These are phyloP conservation scores for Cyphomyrus plagiostoma DNA, from an alignment of 2,113 vertebrate genomes.

Conservation along the genomic window DNA sequence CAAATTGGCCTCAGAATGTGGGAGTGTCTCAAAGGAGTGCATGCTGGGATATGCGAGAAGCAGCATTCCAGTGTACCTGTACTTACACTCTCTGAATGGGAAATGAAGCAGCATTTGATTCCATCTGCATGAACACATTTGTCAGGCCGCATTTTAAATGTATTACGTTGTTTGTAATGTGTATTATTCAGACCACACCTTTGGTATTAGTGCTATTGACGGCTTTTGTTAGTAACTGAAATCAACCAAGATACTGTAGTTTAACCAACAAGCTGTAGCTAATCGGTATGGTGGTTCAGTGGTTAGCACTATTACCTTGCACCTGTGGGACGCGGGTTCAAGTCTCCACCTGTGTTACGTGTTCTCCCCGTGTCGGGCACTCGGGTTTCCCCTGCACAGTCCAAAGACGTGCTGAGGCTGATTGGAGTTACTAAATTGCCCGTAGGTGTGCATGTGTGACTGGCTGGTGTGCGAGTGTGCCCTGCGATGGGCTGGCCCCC, in stretches of 20 bases:
- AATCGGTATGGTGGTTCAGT: too few relatives aligned
- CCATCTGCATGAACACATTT: background rate
- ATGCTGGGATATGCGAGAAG: background rate
- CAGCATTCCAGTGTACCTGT: background rate
- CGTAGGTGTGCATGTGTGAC: too few relatives aligned
- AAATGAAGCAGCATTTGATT: background rate
- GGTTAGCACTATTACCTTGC: too few relatives aligned
- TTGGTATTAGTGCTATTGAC: background rate
- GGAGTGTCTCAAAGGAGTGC: background rate
- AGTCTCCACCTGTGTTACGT: too few relatives aligned
- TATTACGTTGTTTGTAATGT: background rate
- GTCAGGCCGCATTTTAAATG: background rate
- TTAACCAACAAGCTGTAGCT: too few relatives aligned
- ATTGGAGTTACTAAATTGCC: too few relatives aligned
- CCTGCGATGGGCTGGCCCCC: too few relatives aligned
- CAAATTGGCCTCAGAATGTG: background rate
- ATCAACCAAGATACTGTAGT: background rate
- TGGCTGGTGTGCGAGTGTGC: too few relatives aligned
- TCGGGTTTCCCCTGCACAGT: too few relatives aligned
- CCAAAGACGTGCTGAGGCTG: too few relatives aligned
- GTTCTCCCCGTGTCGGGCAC: too few relatives aligned
- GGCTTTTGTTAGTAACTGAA: background rate
- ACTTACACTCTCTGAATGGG: background rate
- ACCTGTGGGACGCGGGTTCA: too few relatives aligned
- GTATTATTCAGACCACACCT: background rate